Evolutionary conservation across 2,113 vertebrate genomes (phyloP).

Genomic region (Centropus unirufus): DNA sequence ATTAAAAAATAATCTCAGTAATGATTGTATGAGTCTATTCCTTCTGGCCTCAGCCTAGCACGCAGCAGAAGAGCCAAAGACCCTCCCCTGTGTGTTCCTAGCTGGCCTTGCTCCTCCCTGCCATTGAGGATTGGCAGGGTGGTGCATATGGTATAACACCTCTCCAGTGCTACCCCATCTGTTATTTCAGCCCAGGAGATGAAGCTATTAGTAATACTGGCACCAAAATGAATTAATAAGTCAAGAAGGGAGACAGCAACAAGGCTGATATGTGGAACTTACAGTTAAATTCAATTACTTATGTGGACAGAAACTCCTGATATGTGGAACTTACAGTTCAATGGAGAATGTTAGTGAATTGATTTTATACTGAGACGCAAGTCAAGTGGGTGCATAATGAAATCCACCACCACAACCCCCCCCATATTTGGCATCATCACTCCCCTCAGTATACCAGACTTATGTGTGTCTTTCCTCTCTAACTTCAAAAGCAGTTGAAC

Average conservation of each 20-base stretch:
- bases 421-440: neutral
- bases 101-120: neutral
- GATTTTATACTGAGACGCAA: neutral
- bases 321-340: fast-evolving
- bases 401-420: neutral
- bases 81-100: neutral
- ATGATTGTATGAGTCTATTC: neutral
- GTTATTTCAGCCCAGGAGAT: neutral
- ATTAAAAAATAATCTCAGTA: neutral
- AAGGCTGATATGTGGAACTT: neutral
- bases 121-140: fast-evolving
- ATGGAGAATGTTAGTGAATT: neutral
- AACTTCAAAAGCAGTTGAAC: neutral
- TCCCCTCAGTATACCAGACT: neutral
- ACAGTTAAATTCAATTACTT: fast-evolving
- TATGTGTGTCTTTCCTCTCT: neutral
- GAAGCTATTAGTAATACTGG: neutral
- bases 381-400: neutral
- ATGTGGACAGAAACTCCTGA: neutral
- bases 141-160: neutral
- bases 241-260: neutral
- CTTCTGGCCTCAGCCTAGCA: fast-evolving
- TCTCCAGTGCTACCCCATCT: neutral
- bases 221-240: neutral
- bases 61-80: neutral